A percentile compares a stretch with the other conserved stretches of the same genome.
Evolutionary conservation across 2,113 vertebrate genomes (phyloP).

Genomic region (Cochlearius cochlearius): DNA sequence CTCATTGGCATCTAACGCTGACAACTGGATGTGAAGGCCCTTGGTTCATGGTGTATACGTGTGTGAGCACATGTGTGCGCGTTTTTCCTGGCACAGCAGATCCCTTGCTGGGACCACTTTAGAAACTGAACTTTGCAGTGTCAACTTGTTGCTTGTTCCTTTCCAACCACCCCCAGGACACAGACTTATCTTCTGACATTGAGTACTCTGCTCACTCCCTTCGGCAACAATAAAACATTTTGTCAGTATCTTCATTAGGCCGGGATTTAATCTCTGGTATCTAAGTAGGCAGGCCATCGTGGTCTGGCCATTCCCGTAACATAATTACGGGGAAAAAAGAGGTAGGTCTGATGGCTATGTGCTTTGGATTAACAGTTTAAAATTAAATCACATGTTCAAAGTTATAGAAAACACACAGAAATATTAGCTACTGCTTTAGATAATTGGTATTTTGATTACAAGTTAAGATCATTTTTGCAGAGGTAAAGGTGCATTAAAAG

Average conservation of each 20-base stretch:
- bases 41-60: rapidly evolving
- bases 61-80: rapidly evolving
- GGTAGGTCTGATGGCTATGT: neutral
- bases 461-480: neutral
- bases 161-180: neutral
- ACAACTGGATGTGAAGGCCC: neutral
- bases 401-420: neutral
- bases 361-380: neutral
- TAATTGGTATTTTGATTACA: neutral
- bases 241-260: neutral
- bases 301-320: neutral
- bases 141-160: neutral
- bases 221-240: neutral
- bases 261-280: neutral
- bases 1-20: neutral
- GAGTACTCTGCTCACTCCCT: neutral
- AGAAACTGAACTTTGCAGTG: neutral
- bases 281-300: rapidly evolving
- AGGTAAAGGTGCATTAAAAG: neutral
- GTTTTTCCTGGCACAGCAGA: rapidly evolving
- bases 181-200: neutral
- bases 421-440: neutral
- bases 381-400: neutral
- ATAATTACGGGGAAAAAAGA: neutral
- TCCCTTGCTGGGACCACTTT: neutral